Conservation (phyloP, 2,888 invertebrate species). For the Andricus curvator region DNA sequence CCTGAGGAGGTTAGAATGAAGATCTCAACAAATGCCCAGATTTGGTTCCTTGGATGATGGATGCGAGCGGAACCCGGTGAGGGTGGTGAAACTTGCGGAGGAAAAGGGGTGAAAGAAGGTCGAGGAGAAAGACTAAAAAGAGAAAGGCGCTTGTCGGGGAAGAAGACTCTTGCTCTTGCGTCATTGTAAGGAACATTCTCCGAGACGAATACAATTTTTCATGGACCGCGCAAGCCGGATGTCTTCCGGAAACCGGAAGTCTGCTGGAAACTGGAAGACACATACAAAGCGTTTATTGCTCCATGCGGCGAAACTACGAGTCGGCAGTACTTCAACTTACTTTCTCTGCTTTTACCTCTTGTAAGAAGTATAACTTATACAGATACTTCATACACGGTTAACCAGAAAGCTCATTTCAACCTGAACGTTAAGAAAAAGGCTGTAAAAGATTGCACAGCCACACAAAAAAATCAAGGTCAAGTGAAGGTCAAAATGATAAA, state of each 20-base stretch:
- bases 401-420: background rate
- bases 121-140: slow-evolving; percentile 22
- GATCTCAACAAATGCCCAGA: slow-evolving; percentile 65
- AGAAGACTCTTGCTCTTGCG: slow-evolving; percentile 29
- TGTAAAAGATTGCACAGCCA: too few species aligned
- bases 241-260: slow-evolving; percentile 63
- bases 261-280: slow-evolving; percentile 56
- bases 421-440: too few species aligned
- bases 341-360: background rate
- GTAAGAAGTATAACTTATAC: background rate
- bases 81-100: slow-evolving; percentile 45
- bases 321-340: slow-evolving; percentile 37
- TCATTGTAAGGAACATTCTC: slow-evolving; percentile 46
- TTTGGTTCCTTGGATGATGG: slow-evolving; percentile 69
- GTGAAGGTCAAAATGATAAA: too few species aligned
- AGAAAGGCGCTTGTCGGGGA: background rate
- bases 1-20: slow-evolving; percentile 56
- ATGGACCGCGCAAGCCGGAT: slow-evolving; percentile 59
- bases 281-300: slow-evolving; percentile 49
- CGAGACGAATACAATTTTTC: slow-evolving; percentile 61
- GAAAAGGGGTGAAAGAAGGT: slow-evolving; percentile 49
- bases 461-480: too few species aligned
- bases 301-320: slow-evolving; percentile 28
- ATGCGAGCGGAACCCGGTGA: slow-evolving; percentile 59
- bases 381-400: background rate